Evolutionary conservation across 2,113 vertebrate genomes (phyloP).

Genomic region (Embiotoca jacksoni): DNA sequence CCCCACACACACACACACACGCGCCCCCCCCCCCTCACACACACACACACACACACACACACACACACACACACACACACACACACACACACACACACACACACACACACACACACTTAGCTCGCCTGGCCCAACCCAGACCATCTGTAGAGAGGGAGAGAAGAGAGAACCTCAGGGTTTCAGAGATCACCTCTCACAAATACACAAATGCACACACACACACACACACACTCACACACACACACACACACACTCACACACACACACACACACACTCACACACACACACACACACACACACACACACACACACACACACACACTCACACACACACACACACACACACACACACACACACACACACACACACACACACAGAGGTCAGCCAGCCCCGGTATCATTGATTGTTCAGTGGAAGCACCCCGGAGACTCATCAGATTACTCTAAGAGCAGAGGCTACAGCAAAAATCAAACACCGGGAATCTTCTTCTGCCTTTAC

Average conservation of each 20-base stretch:
- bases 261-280: conserved; percentile 23
- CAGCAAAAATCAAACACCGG: conserved; percentile 54
- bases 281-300: background rate
- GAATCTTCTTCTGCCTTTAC: conserved; percentile 36
- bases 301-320: no score
- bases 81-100: conserved; percentile 37
- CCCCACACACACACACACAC: conserved; percentile 39
- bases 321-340: background rate
- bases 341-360: no score
- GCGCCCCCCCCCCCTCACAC: no score
- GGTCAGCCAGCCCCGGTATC: conserved; percentile 33
- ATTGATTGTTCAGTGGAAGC: conserved; percentile 68
- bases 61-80: conserved; percentile 40
- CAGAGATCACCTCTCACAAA: conserved; percentile 27
- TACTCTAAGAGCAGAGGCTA: conserved; percentile 49
- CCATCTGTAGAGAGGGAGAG: conserved; percentile 58
- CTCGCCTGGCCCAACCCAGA: conserved; percentile 57
- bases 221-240: conserved; percentile 19
- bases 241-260: conserved; percentile 31
- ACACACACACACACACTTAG: conserved; percentile 25
- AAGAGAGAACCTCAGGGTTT: conserved; percentile 58
- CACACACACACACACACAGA: background rate
- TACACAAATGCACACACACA: conserved; percentile 42
- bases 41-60: conserved; percentile 33
- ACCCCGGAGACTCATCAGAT: conserved; percentile 69